Evolutionary conservation across 2,797 vertebrate genomes (phyloP).

Genomic region (Euphonia xanthogaster): DNA sequence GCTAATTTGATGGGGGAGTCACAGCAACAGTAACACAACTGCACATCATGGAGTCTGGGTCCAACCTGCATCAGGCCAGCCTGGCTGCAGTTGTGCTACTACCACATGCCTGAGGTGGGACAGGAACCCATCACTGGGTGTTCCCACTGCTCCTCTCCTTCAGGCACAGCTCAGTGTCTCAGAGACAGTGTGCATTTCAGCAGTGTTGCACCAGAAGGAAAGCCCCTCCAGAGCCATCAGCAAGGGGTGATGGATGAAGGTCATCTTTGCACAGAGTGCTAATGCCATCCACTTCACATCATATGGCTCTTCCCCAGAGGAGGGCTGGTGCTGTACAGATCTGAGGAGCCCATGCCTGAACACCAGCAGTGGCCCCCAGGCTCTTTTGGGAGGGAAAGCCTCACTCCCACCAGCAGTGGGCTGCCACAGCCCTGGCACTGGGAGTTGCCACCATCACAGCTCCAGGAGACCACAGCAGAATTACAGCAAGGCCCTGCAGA

Average conservation of each 20-base stretch:
- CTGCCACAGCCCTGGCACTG: background rate
- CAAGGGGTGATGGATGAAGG: slow-evolving; percentile 55
- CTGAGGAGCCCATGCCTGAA: accelerated
- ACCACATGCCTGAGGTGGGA: background rate
- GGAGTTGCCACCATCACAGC: accelerated
- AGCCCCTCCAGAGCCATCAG: slow-evolving; percentile 41
- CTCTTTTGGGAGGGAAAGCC: background rate
- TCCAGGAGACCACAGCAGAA: background rate
- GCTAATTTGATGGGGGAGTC: background rate
- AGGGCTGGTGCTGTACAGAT: background rate
- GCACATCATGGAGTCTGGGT: background rate
- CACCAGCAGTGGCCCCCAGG: background rate
- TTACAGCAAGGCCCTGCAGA: background rate
- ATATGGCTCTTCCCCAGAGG: slow-evolving; percentile 40
- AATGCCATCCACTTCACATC: slow-evolving; percentile 48
- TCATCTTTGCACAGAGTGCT: slow-evolving; percentile 44
- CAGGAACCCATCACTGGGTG: accelerated
- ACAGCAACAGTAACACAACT: background rate
- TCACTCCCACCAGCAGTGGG: background rate
- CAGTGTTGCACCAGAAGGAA: background rate
- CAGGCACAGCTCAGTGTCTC: background rate
- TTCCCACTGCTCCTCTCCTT: background rate
- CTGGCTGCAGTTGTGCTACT: background rate
- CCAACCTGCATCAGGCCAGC: background rate
- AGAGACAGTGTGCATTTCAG: background rate